These are phyloP conservation scores for Pycnonotus jocosus DNA, from an alignment of 2,113 vertebrate genomes.

Conservation along the genomic window DNA sequence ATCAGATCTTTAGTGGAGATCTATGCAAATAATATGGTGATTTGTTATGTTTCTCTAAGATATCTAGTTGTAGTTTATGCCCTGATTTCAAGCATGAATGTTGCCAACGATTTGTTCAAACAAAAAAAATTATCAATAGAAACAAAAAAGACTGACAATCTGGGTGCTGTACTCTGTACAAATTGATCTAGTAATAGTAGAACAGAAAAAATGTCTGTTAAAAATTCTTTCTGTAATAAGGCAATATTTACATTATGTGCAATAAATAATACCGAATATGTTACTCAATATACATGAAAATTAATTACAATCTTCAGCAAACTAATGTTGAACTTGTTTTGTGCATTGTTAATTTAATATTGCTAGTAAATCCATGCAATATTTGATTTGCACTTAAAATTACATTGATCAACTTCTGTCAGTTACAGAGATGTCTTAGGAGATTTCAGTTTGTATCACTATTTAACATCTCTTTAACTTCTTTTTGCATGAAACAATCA, in stretches of 20 bases:
- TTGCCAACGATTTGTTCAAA: neutral
- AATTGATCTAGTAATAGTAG: neutral
- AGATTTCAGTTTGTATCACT: neutral
- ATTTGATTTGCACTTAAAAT: neutral
- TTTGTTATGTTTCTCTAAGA: slow-evolving; percentile 5
- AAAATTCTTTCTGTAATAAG: neutral
- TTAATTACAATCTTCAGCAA: neutral
- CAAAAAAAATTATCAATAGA: slow-evolving; percentile 16
- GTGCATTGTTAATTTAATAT: neutral
- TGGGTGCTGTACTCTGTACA: neutral
- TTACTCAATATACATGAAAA: neutral
- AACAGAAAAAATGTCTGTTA: neutral
- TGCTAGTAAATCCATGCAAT: neutral
- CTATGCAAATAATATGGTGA: slow-evolving; percentile 16
- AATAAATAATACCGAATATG: neutral
- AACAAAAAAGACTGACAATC: slow-evolving; percentile 30
- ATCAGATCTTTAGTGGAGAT: slow-evolving; percentile 19
- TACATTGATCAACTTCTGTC: neutral
- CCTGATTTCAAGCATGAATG: slow-evolving; percentile 7
- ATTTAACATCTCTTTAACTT: neutral
- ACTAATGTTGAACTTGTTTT: neutral
- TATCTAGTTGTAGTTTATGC: neutral
- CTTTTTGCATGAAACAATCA: neutral
- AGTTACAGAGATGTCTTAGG: neutral
- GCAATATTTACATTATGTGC: neutral